These are phyloP conservation scores for Daboia siamensis DNA, from an alignment of 2,113 vertebrate genomes.

Conservation along the genomic window DNA sequence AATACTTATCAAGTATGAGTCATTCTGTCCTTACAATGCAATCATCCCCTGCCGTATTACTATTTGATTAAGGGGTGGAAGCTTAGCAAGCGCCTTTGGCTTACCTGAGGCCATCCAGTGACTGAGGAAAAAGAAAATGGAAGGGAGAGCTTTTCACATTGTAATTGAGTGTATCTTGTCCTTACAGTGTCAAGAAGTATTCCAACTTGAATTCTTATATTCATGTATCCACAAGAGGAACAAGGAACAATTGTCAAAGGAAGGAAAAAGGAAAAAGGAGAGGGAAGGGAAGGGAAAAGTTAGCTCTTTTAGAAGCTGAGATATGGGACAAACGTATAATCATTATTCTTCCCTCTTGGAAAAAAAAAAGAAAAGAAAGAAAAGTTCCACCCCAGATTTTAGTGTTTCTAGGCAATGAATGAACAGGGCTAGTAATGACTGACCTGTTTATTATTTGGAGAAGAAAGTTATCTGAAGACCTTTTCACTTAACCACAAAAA, in stretches of 20 bases:
- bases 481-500: background rate
- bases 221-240: background rate
- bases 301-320: background rate
- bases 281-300: background rate
- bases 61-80: background rate
- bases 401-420: background rate
- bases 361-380: background rate
- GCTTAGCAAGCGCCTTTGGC: background rate
- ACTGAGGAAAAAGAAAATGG: background rate
- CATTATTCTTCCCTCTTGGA: background rate
- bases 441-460: background rate
- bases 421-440: background rate
- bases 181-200: background rate
- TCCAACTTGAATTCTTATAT: background rate
- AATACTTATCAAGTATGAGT: background rate
- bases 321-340: background rate
- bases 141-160: background rate
- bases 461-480: background rate
- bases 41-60: background rate
- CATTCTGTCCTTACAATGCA: background rate
- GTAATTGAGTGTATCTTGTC: background rate
- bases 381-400: background rate
- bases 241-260: background rate
- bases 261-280: background rate
- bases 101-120: background rate